Evolutionary conservation across 2,113 vertebrate species (phyloP), one percentile per base, ranked within the genome.

Genomic region (Acanthochromis polyacanthus): DNA sequence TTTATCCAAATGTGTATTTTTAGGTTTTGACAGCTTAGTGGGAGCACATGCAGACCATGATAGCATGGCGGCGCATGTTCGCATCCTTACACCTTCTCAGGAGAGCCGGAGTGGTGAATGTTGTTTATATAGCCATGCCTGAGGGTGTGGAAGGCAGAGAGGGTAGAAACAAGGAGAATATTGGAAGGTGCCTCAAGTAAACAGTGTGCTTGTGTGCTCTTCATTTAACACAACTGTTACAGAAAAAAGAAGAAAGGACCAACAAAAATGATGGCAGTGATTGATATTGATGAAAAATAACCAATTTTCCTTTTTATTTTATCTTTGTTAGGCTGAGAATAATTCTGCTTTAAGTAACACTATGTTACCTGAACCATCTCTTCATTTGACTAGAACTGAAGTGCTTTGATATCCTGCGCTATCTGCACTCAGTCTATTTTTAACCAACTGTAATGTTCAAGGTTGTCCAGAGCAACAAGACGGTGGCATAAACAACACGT

Each of bases 381-480:
- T 57, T 67, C 20, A 57, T 40, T 52, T 62, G 53, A 32, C 30
- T 32, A 15, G 45, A 83, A 6, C 14, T 32, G 4, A 46, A 72
- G 53, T 48, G 19, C 80, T 83, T 81, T 79, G 56, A 83, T 78
- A 71, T 66, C 38, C 43, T 46, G 50, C 40, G 16, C 50, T 58
- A 59, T 78, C 48, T 55, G 2, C 25, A 8, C 50, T 46, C 57
- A n/a, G 8, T 77, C 67, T 90, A 85, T 86, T 90, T 88, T 86
- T 86, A 84, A 64, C 71, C 52, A 43, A 56, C 60, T 69, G 16
- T 63, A 32, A 48, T 63, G 81, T 76, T 84, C 85, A 83, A 84
- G 84, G 88, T 84, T 89, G 77, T 84, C 68, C 48, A 51, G 57
- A 83, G 84, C 82, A 86, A 81, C 81, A 82, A 72, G 64, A 72